Conservation (phyloP, 2,797 vertebrate genomes). For the Pseudomugil gertrudae region DNA sequence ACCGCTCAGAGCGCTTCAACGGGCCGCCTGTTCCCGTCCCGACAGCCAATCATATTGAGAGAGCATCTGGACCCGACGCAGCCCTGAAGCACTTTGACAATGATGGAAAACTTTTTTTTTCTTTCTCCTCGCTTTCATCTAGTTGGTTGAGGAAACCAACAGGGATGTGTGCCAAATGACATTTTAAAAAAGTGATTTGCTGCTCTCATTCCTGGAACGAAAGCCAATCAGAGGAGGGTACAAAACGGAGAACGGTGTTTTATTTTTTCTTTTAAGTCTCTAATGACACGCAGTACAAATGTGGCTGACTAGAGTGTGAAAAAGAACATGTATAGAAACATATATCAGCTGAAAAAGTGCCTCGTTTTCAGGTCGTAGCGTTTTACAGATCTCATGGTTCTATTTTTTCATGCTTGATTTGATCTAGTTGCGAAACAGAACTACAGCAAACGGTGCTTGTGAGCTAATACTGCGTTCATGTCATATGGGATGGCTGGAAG, state of each 20-base stretch:
- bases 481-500: conserved; percentile 18
- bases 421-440: conserved; percentile 41
- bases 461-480: conserved; percentile 44
- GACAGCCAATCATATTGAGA: conserved; percentile 46
- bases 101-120: conserved; percentile 41
- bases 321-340: conserved; percentile 52
- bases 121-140: conserved; percentile 59
- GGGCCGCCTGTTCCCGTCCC: conserved; percentile 42
- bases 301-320: conserved; percentile 51
- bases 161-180: conserved; percentile 77
- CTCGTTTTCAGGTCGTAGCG: conserved; percentile 77
- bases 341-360: conserved; percentile 79
- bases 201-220: conserved; percentile 72
- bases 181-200: conserved; percentile 60
- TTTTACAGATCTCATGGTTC: conserved; percentile 61
- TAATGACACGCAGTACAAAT: conserved; percentile 43
- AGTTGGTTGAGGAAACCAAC: conserved; percentile 66
- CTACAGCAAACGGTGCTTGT: conserved; percentile 36
- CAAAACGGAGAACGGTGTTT: conserved; percentile 43
- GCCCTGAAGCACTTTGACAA: conserved; percentile 74
- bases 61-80: conserved; percentile 46
- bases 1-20: conserved; percentile 45
- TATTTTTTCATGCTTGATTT: conserved; percentile 47
- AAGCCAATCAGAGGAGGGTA: conserved; percentile 71
- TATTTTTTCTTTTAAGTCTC: conserved; percentile 19